A percentile compares a stretch with the other conserved stretches of the same genome.
Conservation (phyloP, 2,888 invertebrate species). For the Macropis europaea region DNA sequence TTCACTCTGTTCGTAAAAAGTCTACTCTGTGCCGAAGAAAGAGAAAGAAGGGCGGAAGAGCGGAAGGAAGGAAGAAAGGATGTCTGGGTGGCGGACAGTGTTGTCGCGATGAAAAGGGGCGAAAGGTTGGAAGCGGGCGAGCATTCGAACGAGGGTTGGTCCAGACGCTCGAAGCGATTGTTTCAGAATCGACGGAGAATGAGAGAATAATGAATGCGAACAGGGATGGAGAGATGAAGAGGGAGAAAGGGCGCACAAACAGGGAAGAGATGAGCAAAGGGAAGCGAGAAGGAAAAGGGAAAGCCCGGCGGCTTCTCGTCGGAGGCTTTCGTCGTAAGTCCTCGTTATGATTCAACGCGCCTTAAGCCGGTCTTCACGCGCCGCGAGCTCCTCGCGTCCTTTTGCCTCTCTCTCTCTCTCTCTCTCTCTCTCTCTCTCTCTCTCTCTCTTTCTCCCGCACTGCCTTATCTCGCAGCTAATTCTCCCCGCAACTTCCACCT, state of each 20-base stretch:
- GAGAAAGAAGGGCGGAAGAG: too few relatives aligned
- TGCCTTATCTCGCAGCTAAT: constrained; percentile 48
- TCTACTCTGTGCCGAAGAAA: neutral
- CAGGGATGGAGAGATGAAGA: constrained; percentile 15
- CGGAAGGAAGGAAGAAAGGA: too few relatives aligned
- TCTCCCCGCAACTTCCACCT: constrained; percentile 52
- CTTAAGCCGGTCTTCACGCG: constrained; percentile 75
- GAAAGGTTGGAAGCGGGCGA: neutral
- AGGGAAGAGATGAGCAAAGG: constrained; percentile 33
- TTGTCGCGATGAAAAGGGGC: neutral
- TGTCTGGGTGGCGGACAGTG: too few relatives aligned
- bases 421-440: constrained; percentile 21
- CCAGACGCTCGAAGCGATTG: constrained; percentile 2
- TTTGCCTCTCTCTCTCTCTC: constrained; percentile 22
- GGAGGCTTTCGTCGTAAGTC: constrained; percentile 76
- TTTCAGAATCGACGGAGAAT: constrained; percentile 1
- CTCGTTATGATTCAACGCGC: constrained; percentile 79
- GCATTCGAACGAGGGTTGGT: neutral
- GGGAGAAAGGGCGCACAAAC: neutral
- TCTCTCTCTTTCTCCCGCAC: too few relatives aligned
- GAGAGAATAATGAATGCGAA: constrained; percentile 9
- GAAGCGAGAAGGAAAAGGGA: constrained; percentile 6
- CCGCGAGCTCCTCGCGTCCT: constrained; percentile 46
- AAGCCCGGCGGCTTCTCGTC: constrained; percentile 68
- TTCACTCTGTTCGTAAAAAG: too few relatives aligned